Evolutionary conservation across 2,888 invertebrate genomes (phyloP).

Genomic region (Ernsta delagoae): DNA sequence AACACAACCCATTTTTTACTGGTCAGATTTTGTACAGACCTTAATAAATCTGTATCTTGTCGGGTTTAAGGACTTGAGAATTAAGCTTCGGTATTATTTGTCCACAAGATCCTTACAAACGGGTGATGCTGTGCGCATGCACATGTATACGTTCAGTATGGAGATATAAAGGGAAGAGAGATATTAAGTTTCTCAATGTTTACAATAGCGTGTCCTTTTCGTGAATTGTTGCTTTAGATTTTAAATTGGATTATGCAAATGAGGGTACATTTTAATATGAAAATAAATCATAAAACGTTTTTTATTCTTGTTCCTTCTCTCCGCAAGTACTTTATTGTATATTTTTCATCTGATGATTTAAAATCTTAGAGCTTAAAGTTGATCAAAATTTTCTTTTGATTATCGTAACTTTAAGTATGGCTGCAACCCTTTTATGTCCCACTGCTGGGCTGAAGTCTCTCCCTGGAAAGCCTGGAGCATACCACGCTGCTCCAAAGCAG

Average conservation of each 20-base stretch:
- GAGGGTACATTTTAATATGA: not conserved
- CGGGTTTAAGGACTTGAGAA: slow-evolving; percentile 57
- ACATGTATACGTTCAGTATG: slow-evolving; percentile 32
- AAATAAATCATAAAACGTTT: not conserved
- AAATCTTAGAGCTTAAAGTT: too few relatives aligned
- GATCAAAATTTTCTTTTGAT: too few relatives aligned
- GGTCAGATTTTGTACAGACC: slow-evolving; percentile 56
- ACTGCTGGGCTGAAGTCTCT: too few relatives aligned
- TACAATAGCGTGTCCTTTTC: slow-evolving; percentile 30
- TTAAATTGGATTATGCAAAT: slow-evolving; percentile 14
- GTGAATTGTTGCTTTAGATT: slow-evolving; percentile 13
- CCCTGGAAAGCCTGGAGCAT: too few relatives aligned
- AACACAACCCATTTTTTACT: slow-evolving; percentile 47
- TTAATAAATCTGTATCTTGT: slow-evolving; percentile 71
- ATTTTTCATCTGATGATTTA: not conserved
- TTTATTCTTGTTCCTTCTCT: not conserved
- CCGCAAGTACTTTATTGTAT: not conserved
- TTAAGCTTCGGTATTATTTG: slow-evolving; percentile 61
- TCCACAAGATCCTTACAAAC: slow-evolving; percentile 58
- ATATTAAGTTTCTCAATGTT: slow-evolving; percentile 43
- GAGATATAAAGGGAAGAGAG: slow-evolving; percentile 36
- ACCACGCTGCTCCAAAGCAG: too few relatives aligned
- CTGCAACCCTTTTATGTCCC: too few relatives aligned
- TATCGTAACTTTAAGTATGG: too few relatives aligned
- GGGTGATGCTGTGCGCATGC: slow-evolving; percentile 44